These are phyloP conservation scores for Podiceps cristatus DNA, from an alignment of 2,113 vertebrate species.

Conservation along the genomic window DNA sequence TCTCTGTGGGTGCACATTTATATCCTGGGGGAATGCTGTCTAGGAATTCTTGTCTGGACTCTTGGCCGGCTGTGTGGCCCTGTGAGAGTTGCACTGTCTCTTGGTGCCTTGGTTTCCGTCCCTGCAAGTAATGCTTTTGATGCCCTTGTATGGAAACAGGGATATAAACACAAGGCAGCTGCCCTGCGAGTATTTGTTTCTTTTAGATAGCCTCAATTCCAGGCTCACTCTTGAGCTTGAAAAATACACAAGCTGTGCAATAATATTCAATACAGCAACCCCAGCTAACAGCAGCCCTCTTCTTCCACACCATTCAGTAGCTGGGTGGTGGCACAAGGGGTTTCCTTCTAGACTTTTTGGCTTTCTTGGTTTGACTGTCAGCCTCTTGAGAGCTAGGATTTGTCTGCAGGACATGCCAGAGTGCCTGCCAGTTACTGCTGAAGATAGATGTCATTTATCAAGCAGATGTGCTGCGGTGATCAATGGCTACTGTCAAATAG, in stretches of 20 bases:
- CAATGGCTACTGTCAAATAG: not conserved
- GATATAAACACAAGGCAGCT: constrained; percentile 7
- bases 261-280: not conserved
- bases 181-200: not conserved
- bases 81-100: not conserved
- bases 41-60: not conserved
- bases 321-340: not conserved
- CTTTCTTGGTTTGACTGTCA: not conserved
- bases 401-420: not conserved
- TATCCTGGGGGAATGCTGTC: not conserved
- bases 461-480: not conserved
- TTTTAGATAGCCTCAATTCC: not conserved
- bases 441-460: not conserved
- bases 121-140: not conserved
- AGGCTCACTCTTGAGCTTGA: not conserved
- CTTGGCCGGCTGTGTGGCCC: not conserved
- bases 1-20: not conserved
- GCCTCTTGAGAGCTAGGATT: not conserved
- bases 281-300: not conserved
- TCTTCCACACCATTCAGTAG: not conserved
- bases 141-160: not conserved
- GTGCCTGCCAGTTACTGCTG: not conserved
- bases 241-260: not conserved
- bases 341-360: not conserved
- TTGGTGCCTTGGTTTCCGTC: not conserved